Base-by-base conservation (phyloP, 2,888 invertebrate species). In the Pyrocoelia pectoralis region DNA sequence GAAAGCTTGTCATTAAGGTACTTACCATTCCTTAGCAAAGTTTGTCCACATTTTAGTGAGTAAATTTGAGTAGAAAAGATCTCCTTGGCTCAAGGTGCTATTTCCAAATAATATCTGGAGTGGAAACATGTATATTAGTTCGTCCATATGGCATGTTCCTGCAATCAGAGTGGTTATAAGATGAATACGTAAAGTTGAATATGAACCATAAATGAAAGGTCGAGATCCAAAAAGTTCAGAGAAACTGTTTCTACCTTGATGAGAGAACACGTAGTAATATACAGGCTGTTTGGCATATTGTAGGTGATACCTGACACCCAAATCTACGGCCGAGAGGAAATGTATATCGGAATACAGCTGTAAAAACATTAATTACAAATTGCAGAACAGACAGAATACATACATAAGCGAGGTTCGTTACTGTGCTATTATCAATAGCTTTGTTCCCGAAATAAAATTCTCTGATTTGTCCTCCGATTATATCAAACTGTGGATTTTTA, bases 371-470 rank as follows among this genome's bases (percentile, higher is more conserved):
- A 5, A 24, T 24, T 24, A 24, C 24, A 24, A 24, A 24, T 6
- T 24, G 24, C 24, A 33, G 33, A 8, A 33, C 2, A 33, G 2
- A 33, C 33, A 5, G 24, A 24, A 33, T 33, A 43, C 50, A 14
- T 41, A 58, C 58, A 5, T 58, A 17, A 15, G 51, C 43, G 12
- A 58, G 1, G 15, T 52, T 29, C 5, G 5, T 4, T 28, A 43
- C 51, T 17, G 52, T 52, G 1, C 24, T 24, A 19, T 52, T 4
- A 19, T 58, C 58, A 51, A 58, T 52, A 2, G 19, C 5, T 52
- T 51, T 41, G 3, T 41, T 8, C 6, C 58, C 58, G 4, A 58
- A 52, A 28, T 58, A 52, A 29, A 58, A 58, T 6, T 46, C 10
- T 43, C 52, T 41, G 13, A 58, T 52, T 13, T 58, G 10, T 41